Base-by-base conservation (phyloP, 1,140 invertebrate species). In the Antheraea mylitta region DNA sequence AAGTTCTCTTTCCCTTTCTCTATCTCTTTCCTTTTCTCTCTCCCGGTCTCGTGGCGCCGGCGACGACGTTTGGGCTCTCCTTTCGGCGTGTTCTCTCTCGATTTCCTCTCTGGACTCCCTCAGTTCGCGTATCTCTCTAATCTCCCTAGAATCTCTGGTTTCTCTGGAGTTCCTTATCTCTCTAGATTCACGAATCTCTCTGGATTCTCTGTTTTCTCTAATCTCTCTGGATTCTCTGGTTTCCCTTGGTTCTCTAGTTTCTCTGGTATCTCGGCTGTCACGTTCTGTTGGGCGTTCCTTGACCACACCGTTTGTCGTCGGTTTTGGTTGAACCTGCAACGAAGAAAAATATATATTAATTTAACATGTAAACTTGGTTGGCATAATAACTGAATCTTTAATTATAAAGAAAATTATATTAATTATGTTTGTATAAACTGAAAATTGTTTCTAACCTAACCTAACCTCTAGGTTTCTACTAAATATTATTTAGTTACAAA, bases 241-340 rank as follows among this genome's bases (percentile, higher is more conserved):
- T 11, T 83, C 83, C 48, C 84, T 53, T 0, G 70, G 68, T 13
- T 76, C 74, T 37, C 74, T 59, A 8, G 77, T 65, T 11, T 85
- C 81, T 68, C 81, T 76, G 4, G 73, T 75, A 60, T 81, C 81
- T 73, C 85, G 79, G 13, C 70, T 77, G 13, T 90, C 87, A 0
- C 87, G 76, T 72, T 87, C 86, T 19, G 78, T 61, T 36, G 79
- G 64, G 36, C 79, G 77, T 75, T 92, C 88, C 66, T 88, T 90
- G 10, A 79, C 65, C 37, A 87, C 76, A 60, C 90, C 90, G 79
- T 92, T 92, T 67, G 87, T 89, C 7, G 83, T 87, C 63, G 90
- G 87, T 77, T 92, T 92, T 64, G 77, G 88, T 90, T 89, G 90
- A 72, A 89, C 85, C 90, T 92, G 85, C 58, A 87, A 90, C 77